These are phyloP conservation scores for Hybognathus amarus DNA, from an alignment of 2,797 vertebrate species.

Conservation along the genomic window DNA sequence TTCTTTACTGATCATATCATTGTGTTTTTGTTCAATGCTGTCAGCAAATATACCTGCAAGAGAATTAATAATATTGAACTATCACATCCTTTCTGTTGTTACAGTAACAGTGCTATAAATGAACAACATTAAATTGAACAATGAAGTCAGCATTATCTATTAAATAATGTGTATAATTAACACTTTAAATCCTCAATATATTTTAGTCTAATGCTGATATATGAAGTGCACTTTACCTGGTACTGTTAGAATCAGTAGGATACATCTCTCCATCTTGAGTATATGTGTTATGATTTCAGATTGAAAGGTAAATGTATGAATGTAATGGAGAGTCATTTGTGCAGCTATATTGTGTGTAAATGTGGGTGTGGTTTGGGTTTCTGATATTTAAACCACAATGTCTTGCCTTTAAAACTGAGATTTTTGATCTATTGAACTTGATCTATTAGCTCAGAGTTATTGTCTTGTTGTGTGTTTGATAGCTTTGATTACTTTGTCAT, in stretches of 20 bases:
- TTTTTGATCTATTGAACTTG: background rate
- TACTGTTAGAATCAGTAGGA: constrained; percentile 19
- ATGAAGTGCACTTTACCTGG: constrained; percentile 1
- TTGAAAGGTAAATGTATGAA: background rate
- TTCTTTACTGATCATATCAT: background rate
- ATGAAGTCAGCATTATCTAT: background rate
- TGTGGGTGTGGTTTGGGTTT: constrained; percentile 18
- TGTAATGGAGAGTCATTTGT: background rate
- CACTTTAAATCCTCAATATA: background rate
- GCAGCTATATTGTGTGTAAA: background rate
- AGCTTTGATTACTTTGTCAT: background rate
- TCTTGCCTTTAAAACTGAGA: background rate
- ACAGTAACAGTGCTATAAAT: background rate
- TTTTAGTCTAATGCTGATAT: background rate
- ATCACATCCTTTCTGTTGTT: background rate
- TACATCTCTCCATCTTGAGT: constrained; percentile 7
- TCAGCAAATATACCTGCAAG: background rate
- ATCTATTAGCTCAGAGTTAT: background rate
- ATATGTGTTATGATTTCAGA: background rate
- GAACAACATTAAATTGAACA: background rate
- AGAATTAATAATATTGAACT: background rate
- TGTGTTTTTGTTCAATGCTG: background rate
- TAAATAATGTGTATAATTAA: background rate
- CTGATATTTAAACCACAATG: constrained; percentile 10
- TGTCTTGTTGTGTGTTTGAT: background rate